phyloP scores from a whole-genome alignment of 1,140 invertebrate species.

The Sitodiplosis mosellana region DNA sequence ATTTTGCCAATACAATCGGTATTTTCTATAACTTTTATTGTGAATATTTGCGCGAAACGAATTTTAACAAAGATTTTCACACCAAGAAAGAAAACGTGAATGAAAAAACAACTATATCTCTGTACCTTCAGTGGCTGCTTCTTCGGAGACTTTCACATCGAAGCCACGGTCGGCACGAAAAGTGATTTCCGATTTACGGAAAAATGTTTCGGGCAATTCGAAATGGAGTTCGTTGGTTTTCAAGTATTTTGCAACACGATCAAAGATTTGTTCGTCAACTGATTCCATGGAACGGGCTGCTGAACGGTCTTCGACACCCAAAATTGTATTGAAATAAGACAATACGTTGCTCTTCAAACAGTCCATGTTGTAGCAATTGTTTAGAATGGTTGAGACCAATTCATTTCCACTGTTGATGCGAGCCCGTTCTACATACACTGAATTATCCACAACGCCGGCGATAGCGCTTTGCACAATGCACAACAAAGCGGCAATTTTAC shows the following conservation, averaged over 20 bases:
- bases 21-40: no score
- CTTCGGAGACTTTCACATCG: slow-evolving; percentile 33
- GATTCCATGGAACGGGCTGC: slow-evolving; percentile 29
- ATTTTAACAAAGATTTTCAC: slow-evolving; percentile 9
- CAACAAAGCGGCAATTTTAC: no score
- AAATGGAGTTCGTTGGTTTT: slow-evolving; percentile 49
- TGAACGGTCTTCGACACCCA: slow-evolving; percentile 39
- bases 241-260: slow-evolving; percentile 45
- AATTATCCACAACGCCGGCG: no score
- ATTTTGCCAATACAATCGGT: no score
- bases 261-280: slow-evolving; percentile 53
- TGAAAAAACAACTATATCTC: no score
- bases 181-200: slow-evolving; percentile 42
- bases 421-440: slow-evolving; percentile 7
- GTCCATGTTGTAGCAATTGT: slow-evolving; percentile 45
- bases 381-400: slow-evolving; percentile 46
- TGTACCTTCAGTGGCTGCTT: slow-evolving; percentile 28
- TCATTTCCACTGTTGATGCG: slow-evolving; percentile 40
- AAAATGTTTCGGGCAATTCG: slow-evolving; percentile 49
- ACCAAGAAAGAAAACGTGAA: no score
- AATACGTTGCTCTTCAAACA: slow-evolving; percentile 57
- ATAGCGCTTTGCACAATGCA: no score
- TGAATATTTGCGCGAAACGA: no score
- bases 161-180: slow-evolving; percentile 47
- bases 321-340: slow-evolving; percentile 45